Percentiles rank a stretch among this genome's conserved stretches.
phyloP scores from a whole-genome alignment of 2,797 vertebrate species.

The Galaxias olidus region DNA sequence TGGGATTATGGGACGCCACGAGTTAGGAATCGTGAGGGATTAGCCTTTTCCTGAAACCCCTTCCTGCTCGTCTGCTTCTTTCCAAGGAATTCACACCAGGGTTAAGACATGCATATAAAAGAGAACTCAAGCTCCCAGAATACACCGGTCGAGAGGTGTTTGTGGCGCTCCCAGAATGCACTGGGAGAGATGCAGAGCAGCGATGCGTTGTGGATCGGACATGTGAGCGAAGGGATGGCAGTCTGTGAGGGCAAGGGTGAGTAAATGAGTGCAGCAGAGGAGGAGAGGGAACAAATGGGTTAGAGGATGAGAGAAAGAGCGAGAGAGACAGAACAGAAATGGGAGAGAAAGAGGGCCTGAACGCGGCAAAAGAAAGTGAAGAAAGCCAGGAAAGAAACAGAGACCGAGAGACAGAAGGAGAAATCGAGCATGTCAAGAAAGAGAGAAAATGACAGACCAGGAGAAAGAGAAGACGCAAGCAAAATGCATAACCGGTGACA shows the following conservation, averaged over 20 bases:
- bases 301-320: neutral
- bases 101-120: conserved; percentile 46
- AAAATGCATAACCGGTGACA: conserved; percentile 15
- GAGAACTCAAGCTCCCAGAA: conserved; percentile 24
- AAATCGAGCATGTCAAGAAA: neutral
- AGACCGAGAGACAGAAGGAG: conserved; percentile 5
- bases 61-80: conserved; percentile 8
- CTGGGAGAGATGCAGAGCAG: conserved; percentile 33
- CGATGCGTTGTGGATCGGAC: conserved; percentile 33
- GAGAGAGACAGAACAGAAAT: conserved; percentile 25
- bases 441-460: conserved; percentile 28
- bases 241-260: conserved; percentile 3
- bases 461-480: conserved; percentile 46
- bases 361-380: neutral
- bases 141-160: conserved; percentile 16
- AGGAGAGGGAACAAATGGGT: conserved; percentile 2
- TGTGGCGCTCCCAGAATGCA: conserved; percentile 32
- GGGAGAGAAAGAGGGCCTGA: conserved; percentile 2
- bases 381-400: neutral
- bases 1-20: neutral
- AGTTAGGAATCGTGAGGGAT: neutral
- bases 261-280: conserved; percentile 10
- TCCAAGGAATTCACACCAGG: conserved; percentile 49
- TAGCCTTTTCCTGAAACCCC: neutral
- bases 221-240: conserved; percentile 1